phyloP scores from a whole-genome alignment of 2,113 vertebrate species.

The Pangasianodon hypophthalmus region DNA sequence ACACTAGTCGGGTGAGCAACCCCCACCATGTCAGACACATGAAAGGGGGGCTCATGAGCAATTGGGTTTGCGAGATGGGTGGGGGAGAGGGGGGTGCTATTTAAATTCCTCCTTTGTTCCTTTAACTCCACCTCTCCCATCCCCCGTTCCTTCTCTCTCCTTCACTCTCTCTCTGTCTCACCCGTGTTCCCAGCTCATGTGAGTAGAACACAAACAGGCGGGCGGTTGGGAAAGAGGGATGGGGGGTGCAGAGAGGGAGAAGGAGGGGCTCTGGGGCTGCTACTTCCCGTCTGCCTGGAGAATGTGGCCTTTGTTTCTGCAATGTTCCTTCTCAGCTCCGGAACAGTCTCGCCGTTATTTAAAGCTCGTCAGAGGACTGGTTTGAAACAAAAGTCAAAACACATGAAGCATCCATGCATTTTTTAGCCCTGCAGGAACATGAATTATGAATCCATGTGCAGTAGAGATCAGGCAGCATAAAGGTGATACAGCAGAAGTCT shows the following conservation, averaged over 20 bases:
- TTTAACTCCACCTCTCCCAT: constrained; percentile 46
- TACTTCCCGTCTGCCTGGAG: constrained; percentile 49
- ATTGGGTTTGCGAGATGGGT: constrained; percentile 33
- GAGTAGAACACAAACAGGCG: constrained; percentile 44
- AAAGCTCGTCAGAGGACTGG: constrained; percentile 9
- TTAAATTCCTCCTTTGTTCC: constrained; percentile 68
- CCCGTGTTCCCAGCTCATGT: constrained; percentile 42
- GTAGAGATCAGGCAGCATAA: neutral
- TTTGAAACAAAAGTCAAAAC: constrained; percentile 19
- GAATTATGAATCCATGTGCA: constrained; percentile 6
- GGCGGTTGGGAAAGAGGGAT: constrained; percentile 19
- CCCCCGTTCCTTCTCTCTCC: constrained; percentile 34
- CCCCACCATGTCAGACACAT: constrained; percentile 52
- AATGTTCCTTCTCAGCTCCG: constrained; percentile 12
- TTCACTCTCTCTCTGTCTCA: constrained; percentile 37
- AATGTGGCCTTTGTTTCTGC: constrained; percentile 43
- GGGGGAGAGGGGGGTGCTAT: constrained; percentile 51
- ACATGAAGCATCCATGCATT: constrained; percentile 3
- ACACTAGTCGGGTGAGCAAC: constrained; percentile 37
- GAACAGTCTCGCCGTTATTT: neutral
- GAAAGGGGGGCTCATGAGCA: constrained; percentile 49
- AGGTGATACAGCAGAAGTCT: neutral
- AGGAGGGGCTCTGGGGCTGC: constrained; percentile 34
- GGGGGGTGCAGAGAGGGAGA: neutral
- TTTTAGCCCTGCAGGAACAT: neutral